These are phyloP conservation scores for Cathartes aura DNA, from an alignment of 2,113 vertebrate genomes.

Conservation along the genomic window DNA sequence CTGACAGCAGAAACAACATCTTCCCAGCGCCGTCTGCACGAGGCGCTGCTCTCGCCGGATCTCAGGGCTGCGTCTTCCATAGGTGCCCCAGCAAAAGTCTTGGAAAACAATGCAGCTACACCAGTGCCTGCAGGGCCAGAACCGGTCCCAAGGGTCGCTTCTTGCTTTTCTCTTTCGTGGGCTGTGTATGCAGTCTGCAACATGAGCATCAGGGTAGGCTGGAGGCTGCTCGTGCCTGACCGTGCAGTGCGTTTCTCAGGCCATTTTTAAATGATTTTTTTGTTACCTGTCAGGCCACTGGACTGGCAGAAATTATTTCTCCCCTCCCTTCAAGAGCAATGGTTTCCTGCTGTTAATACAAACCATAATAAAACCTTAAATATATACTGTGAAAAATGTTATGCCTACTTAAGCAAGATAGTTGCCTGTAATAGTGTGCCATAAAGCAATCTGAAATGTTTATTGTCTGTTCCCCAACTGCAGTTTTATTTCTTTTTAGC, in stretches of 20 bases:
- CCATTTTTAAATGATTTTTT: not conserved
- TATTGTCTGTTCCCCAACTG: slow-evolving; percentile 38
- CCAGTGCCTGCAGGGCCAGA: not conserved
- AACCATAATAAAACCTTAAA: slow-evolving; percentile 56
- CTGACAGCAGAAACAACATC: not conserved
- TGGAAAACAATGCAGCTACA: fast-evolving
- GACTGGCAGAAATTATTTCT: slow-evolving; percentile 5
- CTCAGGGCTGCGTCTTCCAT: not conserved
- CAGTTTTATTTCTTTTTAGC: slow-evolving; percentile 47
- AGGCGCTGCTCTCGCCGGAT: not conserved
- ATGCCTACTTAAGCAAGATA: slow-evolving; percentile 67
- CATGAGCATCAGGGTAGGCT: fast-evolving
- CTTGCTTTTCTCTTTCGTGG: fast-evolving
- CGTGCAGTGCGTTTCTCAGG: not conserved
- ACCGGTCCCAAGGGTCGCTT: not conserved
- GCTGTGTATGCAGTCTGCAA: not conserved
- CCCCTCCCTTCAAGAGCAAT: not conserved
- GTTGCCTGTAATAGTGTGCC: slow-evolving; percentile 42
- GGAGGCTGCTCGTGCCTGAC: not conserved
- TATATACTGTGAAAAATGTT: slow-evolving; percentile 63
- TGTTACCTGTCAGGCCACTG: not conserved
- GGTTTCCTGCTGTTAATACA: slow-evolving; percentile 35
- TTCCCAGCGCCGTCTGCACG: not conserved
- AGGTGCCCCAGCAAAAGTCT: not conserved
- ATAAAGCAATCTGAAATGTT: slow-evolving; percentile 62